These are phyloP conservation scores for Tinamus guttatus DNA, from an alignment of 2,113 vertebrate genomes.

Conservation along the genomic window DNA sequence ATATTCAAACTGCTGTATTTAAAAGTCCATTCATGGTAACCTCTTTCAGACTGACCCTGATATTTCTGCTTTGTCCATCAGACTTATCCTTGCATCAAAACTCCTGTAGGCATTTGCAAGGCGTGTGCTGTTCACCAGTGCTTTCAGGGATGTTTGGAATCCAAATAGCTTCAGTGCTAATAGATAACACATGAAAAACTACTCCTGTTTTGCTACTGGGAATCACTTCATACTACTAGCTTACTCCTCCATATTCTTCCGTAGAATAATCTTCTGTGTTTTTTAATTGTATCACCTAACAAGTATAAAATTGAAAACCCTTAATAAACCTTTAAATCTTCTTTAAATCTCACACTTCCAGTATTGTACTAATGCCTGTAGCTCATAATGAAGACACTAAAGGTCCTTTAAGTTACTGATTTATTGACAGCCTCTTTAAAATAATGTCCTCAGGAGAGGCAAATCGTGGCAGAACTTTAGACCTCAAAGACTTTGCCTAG, in stretches of 20 bases:
- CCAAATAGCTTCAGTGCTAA: background rate
- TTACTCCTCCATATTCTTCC: background rate
- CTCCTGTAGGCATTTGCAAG: background rate
- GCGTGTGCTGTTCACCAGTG: background rate
- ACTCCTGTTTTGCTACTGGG: background rate
- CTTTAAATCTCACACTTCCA: background rate
- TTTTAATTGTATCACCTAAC: background rate
- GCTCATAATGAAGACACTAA: constrained; percentile 10
- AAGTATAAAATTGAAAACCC: background rate
- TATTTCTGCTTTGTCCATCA: background rate
- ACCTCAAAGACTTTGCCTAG: background rate
- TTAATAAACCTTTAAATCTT: background rate
- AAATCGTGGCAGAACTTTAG: background rate
- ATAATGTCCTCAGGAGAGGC: constrained; percentile 3
- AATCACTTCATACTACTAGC: background rate
- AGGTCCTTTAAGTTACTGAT: background rate
- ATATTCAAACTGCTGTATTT: background rate
- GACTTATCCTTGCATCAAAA: background rate
- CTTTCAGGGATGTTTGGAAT: background rate
- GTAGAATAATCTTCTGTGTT: background rate
- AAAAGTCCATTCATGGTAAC: background rate
- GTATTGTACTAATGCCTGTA: background rate
- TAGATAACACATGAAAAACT: background rate
- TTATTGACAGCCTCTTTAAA: background rate
- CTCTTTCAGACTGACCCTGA: background rate